A percentile compares a stretch with the other conserved stretches of the same genome.
phyloP scores from a whole-genome alignment of 2,113 vertebrate genomes.

The Ahaetulla prasina region DNA sequence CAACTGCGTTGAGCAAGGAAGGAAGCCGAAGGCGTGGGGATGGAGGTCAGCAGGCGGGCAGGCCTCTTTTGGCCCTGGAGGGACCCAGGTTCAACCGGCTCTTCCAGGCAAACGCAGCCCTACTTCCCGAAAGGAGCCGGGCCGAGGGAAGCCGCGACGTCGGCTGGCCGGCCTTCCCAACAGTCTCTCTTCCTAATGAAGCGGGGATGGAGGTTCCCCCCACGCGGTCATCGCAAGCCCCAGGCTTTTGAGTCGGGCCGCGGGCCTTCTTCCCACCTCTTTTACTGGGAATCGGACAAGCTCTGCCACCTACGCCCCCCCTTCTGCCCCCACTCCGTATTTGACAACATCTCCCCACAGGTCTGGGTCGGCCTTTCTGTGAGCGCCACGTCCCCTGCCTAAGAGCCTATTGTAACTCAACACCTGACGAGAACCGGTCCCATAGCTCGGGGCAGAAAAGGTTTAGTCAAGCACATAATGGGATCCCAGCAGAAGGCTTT shows the following conservation, averaged over 20 bases:
- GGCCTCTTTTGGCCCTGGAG: neutral
- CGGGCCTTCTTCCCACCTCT: conserved; percentile 67
- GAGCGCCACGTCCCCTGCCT: conserved; percentile 78
- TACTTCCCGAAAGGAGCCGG: neutral
- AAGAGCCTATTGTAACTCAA: conserved; percentile 88
- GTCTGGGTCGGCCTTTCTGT: conserved; percentile 72
- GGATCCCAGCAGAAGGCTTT: conserved; percentile 87
- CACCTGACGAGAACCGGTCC: conserved; percentile 84
- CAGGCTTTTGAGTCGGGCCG: conserved; percentile 51
- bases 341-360: conserved; percentile 74
- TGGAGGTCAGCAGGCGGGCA: neutral
- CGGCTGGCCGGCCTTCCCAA: neutral
- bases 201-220: conserved; percentile 12
- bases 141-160: neutral
- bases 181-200: neutral
- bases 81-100: neutral
- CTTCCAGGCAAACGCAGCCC: neutral
- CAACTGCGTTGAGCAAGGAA: neutral
- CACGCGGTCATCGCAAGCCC: no score
- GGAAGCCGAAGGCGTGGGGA: neutral
- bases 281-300: conserved; percentile 64
- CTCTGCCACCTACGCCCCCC: neutral
- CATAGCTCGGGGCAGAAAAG: conserved; percentile 87
- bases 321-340: conserved; percentile 68
- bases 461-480: conserved; percentile 99